These are phyloP conservation scores for Frankliniella fusca DNA, from an alignment of 2,888 invertebrate species.

Conservation along the genomic window DNA sequence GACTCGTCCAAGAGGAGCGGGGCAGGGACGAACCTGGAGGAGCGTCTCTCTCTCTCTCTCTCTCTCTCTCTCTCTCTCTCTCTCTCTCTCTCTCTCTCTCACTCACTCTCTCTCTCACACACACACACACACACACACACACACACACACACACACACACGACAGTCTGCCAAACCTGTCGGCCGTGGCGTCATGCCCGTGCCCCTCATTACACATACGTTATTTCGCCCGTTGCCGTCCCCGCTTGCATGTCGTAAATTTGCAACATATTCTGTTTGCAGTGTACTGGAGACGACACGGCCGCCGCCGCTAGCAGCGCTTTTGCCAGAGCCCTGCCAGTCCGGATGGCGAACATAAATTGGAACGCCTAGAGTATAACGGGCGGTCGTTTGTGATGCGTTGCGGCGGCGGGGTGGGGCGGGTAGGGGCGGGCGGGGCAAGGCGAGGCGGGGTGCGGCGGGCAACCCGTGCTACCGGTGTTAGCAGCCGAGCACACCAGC, in stretches of 20 bases:
- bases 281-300: not conserved
- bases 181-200: not conserved
- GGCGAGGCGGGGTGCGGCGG: too few species aligned
- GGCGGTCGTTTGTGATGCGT: too few species aligned
- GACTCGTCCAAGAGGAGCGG: not conserved
- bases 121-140: not conserved
- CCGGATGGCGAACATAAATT: too few species aligned
- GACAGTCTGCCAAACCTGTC: not conserved
- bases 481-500: too few species aligned
- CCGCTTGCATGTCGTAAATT: not conserved
- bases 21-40: not conserved
- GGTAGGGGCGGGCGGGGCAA: too few species aligned
- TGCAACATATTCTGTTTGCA: not conserved
- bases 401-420: too few species aligned
- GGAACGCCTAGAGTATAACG: too few species aligned
- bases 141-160: not conserved
- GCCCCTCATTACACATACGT: not conserved
- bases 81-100: conserved; percentile 1
- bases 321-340: too few species aligned
- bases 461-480: too few species aligned
- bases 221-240: not conserved
- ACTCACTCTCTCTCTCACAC: not conserved
- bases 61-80: conserved; percentile 1
- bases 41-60: not conserved
- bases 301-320: not conserved